Base-by-base conservation (phyloP, 2,888 invertebrate species). In the Drosophila neonasuta region DNA sequence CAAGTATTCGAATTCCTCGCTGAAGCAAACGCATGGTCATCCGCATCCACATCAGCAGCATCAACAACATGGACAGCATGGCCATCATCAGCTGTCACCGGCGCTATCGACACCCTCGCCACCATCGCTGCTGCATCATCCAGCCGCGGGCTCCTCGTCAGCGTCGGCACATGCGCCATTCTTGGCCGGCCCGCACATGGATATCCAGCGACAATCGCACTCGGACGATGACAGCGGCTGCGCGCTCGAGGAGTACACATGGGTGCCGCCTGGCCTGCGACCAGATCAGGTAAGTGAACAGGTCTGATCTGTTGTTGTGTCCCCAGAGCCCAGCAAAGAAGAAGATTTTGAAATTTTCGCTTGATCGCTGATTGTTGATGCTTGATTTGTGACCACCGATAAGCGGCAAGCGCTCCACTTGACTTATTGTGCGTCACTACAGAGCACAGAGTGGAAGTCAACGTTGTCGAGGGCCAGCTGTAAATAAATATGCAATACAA, bases 151-250 rank as follows among this genome's bases (percentile, higher is more conserved):
- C 13, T 62, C 74, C 85, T 56, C 75, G 79, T 51, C 89, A 82
- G 88, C 75, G 79, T 51, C 89, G 81, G 88, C 75, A 17, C 90
- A 90, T 74, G 88, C 90, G 24, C 88, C 88, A 60, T 90, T 88
- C 59, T 77, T 91, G 52, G 89, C 89, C 63, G 89, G 88, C 29
- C 90, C 89, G 9, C 91, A 92, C 58, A 90, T 92, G 74, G 95
- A 96, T 88, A 95, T 96, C 62, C 96, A 96, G 88, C 91, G 96
- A 69, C 96, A 96, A 88, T 96, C 97, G 57, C 97, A 97, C 90
- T 97, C 97, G 69, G 99, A 99, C 91, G 99, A 99, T 90, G 99
- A 99, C 92, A 97, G 97, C 63, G 99, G 99, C n/a, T 99, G 99
- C 91, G 98, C 98, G 20, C 92, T 99, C 73, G 99, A 99, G 90